Evolutionary conservation across 53 echinoderm and acorn worm genomes (phyloP).

Genomic region (Temnopleurus reevesii): DNA sequence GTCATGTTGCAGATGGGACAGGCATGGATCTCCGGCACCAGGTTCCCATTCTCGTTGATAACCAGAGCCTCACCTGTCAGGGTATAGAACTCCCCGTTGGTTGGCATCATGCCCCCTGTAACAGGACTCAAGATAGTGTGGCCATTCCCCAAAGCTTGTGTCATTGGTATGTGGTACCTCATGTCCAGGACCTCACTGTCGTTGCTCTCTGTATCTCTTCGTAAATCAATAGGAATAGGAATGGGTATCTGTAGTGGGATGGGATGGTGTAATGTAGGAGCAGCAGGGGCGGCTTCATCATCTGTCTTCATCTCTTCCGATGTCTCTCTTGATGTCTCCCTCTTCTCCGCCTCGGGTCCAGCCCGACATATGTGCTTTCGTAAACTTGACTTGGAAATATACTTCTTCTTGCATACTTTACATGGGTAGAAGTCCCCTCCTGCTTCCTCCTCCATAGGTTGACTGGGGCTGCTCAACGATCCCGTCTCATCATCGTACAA

Average conservation of each 20-base stretch:
- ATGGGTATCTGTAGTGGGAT: constrained; percentile 52
- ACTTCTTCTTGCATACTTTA: constrained; percentile 89
- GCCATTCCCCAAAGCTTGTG: constrained; percentile 39
- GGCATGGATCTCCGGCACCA: constrained; percentile 63
- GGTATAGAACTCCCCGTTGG: constrained; percentile 56
- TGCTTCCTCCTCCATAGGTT: constrained; percentile 62
- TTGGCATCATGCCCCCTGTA: constrained; percentile 35
- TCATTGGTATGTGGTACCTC: constrained; percentile 38
- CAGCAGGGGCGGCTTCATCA: neutral
- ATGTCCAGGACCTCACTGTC: constrained; percentile 51
- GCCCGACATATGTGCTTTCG: constrained; percentile 88
- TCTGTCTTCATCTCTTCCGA: constrained; percentile 21
- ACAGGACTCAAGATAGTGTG: constrained; percentile 38
- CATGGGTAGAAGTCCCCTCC: constrained; percentile 85
- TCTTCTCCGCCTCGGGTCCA: constrained; percentile 57
- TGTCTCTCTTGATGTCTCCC: neutral
- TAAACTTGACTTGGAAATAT: constrained; percentile 83
- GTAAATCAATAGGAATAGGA: constrained; percentile 44
- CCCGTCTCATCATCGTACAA: constrained; percentile 63
- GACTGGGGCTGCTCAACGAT: constrained; percentile 66
- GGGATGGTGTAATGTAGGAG: neutral
- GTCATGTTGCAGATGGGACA: constrained; percentile 94
- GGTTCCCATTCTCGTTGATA: constrained; percentile 61
- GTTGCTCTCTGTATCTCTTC: constrained; percentile 41
- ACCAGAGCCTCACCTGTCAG: constrained; percentile 62